Evolutionary conservation across 2,888 invertebrate species (phyloP), one percentile per base, ranked within the genome.

Genomic region (Morpho achilles): DNA sequence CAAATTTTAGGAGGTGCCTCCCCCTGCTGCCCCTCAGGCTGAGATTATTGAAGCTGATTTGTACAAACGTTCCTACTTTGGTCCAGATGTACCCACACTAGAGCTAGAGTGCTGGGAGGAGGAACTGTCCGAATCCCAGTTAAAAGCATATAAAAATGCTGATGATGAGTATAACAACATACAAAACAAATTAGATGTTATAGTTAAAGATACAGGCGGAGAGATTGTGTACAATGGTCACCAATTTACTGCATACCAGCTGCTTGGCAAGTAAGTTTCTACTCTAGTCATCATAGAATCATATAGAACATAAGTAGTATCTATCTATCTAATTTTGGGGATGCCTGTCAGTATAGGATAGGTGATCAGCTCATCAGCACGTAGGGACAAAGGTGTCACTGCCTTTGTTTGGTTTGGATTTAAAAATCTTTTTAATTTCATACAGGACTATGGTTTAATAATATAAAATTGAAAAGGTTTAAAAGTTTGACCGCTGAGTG

Each of bases 91-190:
- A 3, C 91, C 89, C 0, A 91, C 92, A 0, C 79, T 95, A 51
- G 92, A 93, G 60, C 87, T 96, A 74, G 95, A 95, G 67, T 94
- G 94, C 73, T 93, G 92, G 91, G 93, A 94, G 44, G 96, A 96
- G 62, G 94, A 94, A 48, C 82, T 96, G 0, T 93, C 93, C 0
- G 92, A 93, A 54, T 92, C 88, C 1, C 96, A 96, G 76, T 74
- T 93, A 16, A 91, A 92, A 49, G 92, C 92, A 0, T 93, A 92
- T 66, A 92, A 93, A 65, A 92, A 92, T 77, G 92, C 93, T 7
- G 92, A 94, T 64, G 92, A 93, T 62, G 95, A 95, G 70, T 94
- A 94, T 68, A 92, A 93, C 71, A 93, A 92, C 60, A 91, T 94
- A 51, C 93, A 93, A 66, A 90, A 81, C 62, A 93, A 93, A 61